A percentile compares a stretch with the other conserved stretches of the same genome.
phyloP scores from a whole-genome alignment of 2,888 invertebrate species.

The Torymus auratus region DNA sequence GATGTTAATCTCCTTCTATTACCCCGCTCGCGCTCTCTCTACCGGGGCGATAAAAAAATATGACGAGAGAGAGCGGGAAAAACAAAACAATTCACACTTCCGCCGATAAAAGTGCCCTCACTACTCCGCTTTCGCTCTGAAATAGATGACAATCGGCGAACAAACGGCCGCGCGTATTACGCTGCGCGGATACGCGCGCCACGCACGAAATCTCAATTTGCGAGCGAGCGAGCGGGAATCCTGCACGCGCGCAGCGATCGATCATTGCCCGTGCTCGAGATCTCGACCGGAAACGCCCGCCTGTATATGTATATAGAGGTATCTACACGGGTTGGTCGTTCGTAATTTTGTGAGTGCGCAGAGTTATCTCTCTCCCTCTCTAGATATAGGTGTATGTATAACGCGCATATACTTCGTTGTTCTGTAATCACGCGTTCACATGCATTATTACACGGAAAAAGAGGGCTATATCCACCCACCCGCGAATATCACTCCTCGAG shows the following conservation, averaged over 20 bases:
- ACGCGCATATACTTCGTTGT: too few species aligned
- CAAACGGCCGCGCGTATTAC: slow-evolving; percentile 1
- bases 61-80: background rate
- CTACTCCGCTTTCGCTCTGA: background rate
- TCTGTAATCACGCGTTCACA: too few species aligned
- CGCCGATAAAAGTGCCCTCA: slow-evolving; percentile 35
- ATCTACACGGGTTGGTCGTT: too few species aligned
- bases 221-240: background rate
- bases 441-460: too few species aligned
- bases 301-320: too few species aligned
- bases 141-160: slow-evolving; percentile 45
- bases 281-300: too few species aligned
- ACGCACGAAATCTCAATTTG: slow-evolving; percentile 42
- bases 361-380: too few species aligned
- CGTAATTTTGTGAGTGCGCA: too few species aligned
- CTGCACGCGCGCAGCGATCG: background rate
- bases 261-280: slow-evolving; percentile 8
- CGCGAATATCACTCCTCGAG: too few species aligned
- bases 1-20: slow-evolving; percentile 43
- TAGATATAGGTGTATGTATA: too few species aligned
- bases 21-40: background rate
- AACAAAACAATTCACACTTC: slow-evolving; percentile 34
- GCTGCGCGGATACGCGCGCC: background rate
- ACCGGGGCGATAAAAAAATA: slow-evolving; percentile 1
- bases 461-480: too few species aligned